Base-by-base conservation (phyloP, 2,113 vertebrate genomes). In the Anolis carolinensis region DNA sequence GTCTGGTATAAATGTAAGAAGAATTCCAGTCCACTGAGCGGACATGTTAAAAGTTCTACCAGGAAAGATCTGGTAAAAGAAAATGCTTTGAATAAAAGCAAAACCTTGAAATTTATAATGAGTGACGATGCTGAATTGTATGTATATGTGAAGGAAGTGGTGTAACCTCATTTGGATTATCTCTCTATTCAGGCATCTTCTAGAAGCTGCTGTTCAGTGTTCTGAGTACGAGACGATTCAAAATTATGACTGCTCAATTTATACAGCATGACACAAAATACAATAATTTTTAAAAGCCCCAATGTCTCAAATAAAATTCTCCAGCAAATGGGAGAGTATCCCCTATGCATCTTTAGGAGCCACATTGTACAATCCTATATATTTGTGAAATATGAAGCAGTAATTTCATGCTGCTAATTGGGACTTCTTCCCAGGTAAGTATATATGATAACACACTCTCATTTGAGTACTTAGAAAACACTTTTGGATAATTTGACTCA, bases 151-250 rank as follows among this genome's bases (percentile, higher is more conserved):
- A 44, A 44, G 39, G 5, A 44, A 2, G 39, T 44, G 39, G 39
- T 44, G 39, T 44, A 44, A 5, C 39, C 39, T 44, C 39, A 44
- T 44, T 44, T 44, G 3, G 39, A 44, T 44, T 44, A 44, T 44
- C 39, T 44, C 39, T 44, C 39, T 44, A 44, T 44, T 76, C 14
- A 62, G n/a, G 0, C 8, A 52, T n/a, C 9, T 70, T 74, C 77
- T 70, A 5, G 4, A 82, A 20, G 7, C 81, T 44, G 30, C 63
- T 73, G 73, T 11, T 6, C 0, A 44, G 23, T 23, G 20, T 84
- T 44, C 55, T 2, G 3, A n/a, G 1, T 82, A 36, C 30, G 0
- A 0, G 0, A 1, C 20, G 32, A 55, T 30, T 67, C 1, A 39
- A 34, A n/a, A 11, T 11, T 0, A 44, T 27, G 0, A 39, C 10